Percentiles rank a stretch among this genome's conserved stretches.
phyloP scores from a whole-genome alignment of 64 coral and sea anemone genomes.

The Astreopora myriophthalma region DNA sequence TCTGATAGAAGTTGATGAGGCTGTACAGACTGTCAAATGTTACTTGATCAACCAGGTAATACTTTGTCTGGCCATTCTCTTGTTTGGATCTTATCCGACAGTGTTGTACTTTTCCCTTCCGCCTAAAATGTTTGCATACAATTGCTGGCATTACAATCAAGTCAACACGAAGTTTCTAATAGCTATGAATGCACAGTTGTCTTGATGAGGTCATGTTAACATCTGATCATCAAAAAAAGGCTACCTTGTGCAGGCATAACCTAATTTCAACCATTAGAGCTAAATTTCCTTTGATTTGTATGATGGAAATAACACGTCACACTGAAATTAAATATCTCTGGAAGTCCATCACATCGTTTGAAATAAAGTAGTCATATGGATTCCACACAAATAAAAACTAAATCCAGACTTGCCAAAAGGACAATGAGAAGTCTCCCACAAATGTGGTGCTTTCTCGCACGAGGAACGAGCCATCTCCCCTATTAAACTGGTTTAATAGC shows the following conservation, averaged over 20 bases:
- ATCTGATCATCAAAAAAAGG: too few relatives aligned
- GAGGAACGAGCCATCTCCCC: conserved; percentile 96
- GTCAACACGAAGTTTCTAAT: not conserved
- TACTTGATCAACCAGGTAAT: conserved; percentile 98
- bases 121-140: conserved; percentile 43
- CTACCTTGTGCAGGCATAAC: too few relatives aligned
- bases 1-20: conserved; percentile 94
- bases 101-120: conserved; percentile 86
- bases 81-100: conserved; percentile 97
- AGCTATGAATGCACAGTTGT: too few relatives aligned
- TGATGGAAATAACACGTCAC: too few relatives aligned
- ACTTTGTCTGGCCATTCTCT: conserved; percentile 98
- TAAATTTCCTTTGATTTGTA: too few relatives aligned
- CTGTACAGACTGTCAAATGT: conserved; percentile 98
- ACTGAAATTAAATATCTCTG: too few relatives aligned
- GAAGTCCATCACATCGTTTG: too few relatives aligned
- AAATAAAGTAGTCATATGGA: not conserved
- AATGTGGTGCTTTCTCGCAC: conserved; percentile 91
- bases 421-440: conserved; percentile 87
- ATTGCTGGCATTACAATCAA: not conserved
- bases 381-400: not conserved
- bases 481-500: conserved; percentile 89
- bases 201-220: too few relatives aligned
- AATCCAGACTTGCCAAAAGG: conserved; percentile 80
- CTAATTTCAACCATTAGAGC: too few relatives aligned